A percentile compares a stretch with the other conserved stretches of the same genome.
These are phyloP conservation scores for Toxotes jaculatrix DNA, from an alignment of 2,113 vertebrate genomes.

Conservation along the genomic window DNA sequence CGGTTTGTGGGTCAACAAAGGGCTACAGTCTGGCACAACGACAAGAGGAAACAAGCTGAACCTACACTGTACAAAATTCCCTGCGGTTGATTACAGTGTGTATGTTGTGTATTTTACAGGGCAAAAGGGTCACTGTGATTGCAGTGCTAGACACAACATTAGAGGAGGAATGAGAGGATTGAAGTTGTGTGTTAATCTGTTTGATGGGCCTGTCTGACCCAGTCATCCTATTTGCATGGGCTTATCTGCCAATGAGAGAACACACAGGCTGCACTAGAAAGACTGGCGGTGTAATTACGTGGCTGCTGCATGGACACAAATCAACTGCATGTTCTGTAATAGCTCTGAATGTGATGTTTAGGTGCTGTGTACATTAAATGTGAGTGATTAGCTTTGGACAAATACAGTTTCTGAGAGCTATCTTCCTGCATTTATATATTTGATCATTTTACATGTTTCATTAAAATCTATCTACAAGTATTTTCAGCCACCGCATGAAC, in stretches of 20 bases:
- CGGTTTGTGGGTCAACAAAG: constrained; percentile 75
- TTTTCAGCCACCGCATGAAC: constrained; percentile 3
- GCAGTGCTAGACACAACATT: constrained; percentile 54
- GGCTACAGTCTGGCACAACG: constrained; percentile 48
- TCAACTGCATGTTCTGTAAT: not conserved
- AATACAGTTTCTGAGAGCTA: not conserved
- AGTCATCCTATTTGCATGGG: constrained; percentile 80
- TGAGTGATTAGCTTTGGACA: not conserved
- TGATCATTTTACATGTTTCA: too few species aligned
- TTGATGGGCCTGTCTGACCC: constrained; percentile 72
- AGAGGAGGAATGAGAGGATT: constrained; percentile 65
- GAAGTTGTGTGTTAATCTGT: constrained; percentile 73
- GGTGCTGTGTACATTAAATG: not conserved
- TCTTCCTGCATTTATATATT: too few species aligned
- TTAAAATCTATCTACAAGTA: not conserved
- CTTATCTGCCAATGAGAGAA: constrained; percentile 78
- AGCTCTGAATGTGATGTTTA: not conserved
- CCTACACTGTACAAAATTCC: not conserved
- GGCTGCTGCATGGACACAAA: constrained; percentile 42
- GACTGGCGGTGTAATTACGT: constrained; percentile 40
- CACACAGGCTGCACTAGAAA: constrained; percentile 47
- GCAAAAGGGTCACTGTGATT: constrained; percentile 39
- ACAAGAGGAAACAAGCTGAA: constrained; percentile 39
- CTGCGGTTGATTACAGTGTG: constrained; percentile 7
- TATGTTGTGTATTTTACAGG: constrained; percentile 16